Evolutionary conservation across 2,888 invertebrate genomes (phyloP).

Genomic region (Tortrix viridana): DNA sequence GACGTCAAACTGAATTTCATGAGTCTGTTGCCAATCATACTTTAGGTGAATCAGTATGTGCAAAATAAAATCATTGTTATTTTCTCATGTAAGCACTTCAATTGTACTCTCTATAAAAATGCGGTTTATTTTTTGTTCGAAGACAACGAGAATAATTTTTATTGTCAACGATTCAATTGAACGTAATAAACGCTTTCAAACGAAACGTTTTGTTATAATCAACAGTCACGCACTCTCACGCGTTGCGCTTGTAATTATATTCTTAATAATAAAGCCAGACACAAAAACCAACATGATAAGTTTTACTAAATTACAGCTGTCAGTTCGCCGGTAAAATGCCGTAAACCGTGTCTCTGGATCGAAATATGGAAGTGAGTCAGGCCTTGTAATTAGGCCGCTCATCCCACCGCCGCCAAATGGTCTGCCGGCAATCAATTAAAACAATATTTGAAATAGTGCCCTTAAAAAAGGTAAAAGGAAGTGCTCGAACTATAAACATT

Average conservation of each 20-base stretch:
- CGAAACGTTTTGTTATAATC: conserved; percentile 12
- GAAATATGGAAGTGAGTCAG: conserved; percentile 59
- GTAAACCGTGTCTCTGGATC: conserved; percentile 57
- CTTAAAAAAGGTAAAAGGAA: conserved; percentile 77
- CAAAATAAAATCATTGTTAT: too few relatives aligned
- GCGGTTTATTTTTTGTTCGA: background rate
- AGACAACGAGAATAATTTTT: conserved; percentile 15
- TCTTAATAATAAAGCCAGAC: conserved; percentile 40
- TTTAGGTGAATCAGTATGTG: too few relatives aligned
- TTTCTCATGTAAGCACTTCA: background rate
- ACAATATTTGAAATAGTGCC: conserved; percentile 83
- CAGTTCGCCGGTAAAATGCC: conserved; percentile 54
- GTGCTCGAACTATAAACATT: conserved; percentile 76
- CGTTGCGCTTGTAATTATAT: conserved; percentile 34
- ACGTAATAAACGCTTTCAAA: conserved; percentile 15
- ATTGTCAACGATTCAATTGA: conserved; percentile 2
- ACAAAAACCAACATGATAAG: conserved; percentile 60
- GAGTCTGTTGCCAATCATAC: too few relatives aligned
- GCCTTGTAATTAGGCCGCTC: conserved; percentile 70
- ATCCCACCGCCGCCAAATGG: conserved; percentile 71
- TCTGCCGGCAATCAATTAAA: conserved; percentile 82
- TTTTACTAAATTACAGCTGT: conserved; percentile 67
- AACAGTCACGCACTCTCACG: conserved; percentile 22
- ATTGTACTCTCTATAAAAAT: background rate
- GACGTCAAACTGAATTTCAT: too few relatives aligned